Conservation (phyloP, 2,888 invertebrate species). For the Ectobius pallidus region DNA sequence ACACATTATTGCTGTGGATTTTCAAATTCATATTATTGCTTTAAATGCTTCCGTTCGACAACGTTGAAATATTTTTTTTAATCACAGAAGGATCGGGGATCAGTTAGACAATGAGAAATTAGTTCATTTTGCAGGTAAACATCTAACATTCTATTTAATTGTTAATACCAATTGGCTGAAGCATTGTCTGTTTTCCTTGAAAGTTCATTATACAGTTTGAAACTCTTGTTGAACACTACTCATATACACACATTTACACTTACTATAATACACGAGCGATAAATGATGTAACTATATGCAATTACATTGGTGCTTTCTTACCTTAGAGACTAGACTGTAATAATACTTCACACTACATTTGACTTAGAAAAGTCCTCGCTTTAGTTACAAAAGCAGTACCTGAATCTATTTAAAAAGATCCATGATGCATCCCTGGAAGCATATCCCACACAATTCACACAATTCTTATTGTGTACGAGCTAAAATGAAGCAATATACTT, state of each 20-base stretch:
- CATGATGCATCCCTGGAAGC: not conserved
- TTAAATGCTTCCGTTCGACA: too few relatives aligned
- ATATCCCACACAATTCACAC: not conserved
- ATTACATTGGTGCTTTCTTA: not conserved
- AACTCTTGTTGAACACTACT: slow-evolving; percentile 31
- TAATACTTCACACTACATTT: slow-evolving; percentile 12
- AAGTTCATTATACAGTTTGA: not conserved
- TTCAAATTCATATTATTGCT: too few relatives aligned
- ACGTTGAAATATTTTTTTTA: too few relatives aligned
- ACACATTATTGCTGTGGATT: too few relatives aligned
- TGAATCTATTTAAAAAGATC: not conserved
- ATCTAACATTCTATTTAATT: too few relatives aligned
- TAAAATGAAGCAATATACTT: too few relatives aligned
- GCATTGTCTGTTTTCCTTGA: too few relatives aligned
- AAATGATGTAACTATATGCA: slow-evolving; percentile 3
- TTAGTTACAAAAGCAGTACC: not conserved
- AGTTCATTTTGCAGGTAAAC: too few relatives aligned
- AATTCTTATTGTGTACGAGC: too few relatives aligned
- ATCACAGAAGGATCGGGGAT: too few relatives aligned
- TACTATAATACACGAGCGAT: not conserved
- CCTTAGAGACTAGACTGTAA: slow-evolving; percentile 16
- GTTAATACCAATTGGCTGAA: too few relatives aligned
- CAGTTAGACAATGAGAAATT: too few relatives aligned
- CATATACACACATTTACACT: slow-evolving; percentile 3
- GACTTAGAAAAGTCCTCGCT: not conserved